Percentiles rank a stretch among this genome's conserved stretches.
These are phyloP conservation scores for Galerucella nymphaeae DNA, from an alignment of 2,888 invertebrate species.

Conservation along the genomic window DNA sequence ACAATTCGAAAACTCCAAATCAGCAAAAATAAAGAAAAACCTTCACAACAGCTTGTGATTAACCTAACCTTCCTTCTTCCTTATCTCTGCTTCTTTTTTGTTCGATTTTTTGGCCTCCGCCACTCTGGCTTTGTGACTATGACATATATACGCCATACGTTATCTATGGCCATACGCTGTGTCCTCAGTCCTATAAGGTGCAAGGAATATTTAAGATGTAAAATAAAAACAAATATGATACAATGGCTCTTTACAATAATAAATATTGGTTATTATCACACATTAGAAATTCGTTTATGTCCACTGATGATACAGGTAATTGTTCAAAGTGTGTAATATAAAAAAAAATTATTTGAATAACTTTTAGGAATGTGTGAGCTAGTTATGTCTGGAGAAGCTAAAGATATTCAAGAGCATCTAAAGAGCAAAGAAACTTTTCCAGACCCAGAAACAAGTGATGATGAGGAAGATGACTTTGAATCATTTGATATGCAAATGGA, in stretches of 20 bases:
- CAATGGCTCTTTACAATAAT: conserved; percentile 95
- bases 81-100: too few relatives aligned
- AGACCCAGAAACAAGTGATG: conserved; percentile 81
- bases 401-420: conserved; percentile 66
- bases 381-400: conserved; percentile 88
- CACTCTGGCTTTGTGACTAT: too few relatives aligned
- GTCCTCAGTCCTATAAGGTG: too few relatives aligned
- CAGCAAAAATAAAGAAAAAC: too few relatives aligned
- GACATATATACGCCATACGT: too few relatives aligned
- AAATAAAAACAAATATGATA: background rate
- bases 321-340: background rate
- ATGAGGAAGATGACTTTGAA: conserved; percentile 72
- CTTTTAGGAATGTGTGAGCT: conserved; percentile 85
- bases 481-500: conserved; percentile 84
- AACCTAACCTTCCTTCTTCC: too few relatives aligned
- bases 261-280: conserved; percentile 92
- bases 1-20: too few relatives aligned
- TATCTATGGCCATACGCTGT: too few relatives aligned
- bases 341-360: conserved; percentile 5
- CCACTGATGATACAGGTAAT: conserved; percentile 87
- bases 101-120: too few relatives aligned
- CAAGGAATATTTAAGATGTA: too few relatives aligned
- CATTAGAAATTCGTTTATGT: conserved; percentile 93
- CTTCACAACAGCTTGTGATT: too few relatives aligned
- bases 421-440: conserved; percentile 73